Evolutionary conservation across 92 coral and sea anemone genomes (phyloP).

Genomic region (Montipora capitata): DNA sequence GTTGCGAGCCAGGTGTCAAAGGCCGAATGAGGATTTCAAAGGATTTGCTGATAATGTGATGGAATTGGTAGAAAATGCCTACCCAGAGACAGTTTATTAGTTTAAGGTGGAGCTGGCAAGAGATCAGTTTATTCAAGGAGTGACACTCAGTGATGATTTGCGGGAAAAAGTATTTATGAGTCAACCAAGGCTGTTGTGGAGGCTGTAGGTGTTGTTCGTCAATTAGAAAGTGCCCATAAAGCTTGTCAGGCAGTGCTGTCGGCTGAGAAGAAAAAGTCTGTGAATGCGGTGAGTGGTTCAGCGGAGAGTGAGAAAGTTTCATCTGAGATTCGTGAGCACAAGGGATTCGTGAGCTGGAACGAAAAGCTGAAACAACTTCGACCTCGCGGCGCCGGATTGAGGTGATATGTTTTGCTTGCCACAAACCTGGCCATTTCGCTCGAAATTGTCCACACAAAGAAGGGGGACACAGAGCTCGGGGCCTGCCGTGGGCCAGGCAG

Average conservation of each 20-base stretch:
- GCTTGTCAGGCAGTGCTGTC: slow-evolving; percentile 35
- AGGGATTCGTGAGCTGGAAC: slow-evolving; percentile 54
- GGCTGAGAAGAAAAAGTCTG: slow-evolving; percentile 21
- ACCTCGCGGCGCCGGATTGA: neutral
- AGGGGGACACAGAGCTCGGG: slow-evolving; percentile 46
- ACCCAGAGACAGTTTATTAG: slow-evolving; percentile 64
- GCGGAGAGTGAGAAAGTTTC: slow-evolving; percentile 15
- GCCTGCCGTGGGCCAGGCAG: slow-evolving; percentile 52
- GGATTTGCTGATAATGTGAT: slow-evolving; percentile 57
- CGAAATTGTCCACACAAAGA: slow-evolving; percentile 36
- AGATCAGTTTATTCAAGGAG: slow-evolving; percentile 42
- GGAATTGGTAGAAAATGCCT: slow-evolving; percentile 75
- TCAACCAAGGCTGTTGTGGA: slow-evolving; percentile 56
- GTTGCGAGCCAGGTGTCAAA: slow-evolving; percentile 55
- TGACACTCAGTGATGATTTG: slow-evolving; percentile 32
- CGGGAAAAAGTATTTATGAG: slow-evolving; percentile 54
- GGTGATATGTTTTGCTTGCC: slow-evolving; percentile 36
- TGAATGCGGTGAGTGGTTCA: slow-evolving; percentile 27
- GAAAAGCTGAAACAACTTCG: slow-evolving; percentile 27
- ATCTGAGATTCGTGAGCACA: slow-evolving; percentile 56
- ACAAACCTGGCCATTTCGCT: slow-evolving; percentile 33
- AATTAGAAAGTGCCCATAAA: slow-evolving; percentile 55
- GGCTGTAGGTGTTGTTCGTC: slow-evolving; percentile 52
- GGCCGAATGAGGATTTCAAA: slow-evolving; percentile 51
- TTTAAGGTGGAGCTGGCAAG: slow-evolving; percentile 55